Evolutionary conservation across 2,113 vertebrate genomes (phyloP), one percentile per base, ranked within the genome.

Genomic region (Muntiacus muntjak): DNA sequence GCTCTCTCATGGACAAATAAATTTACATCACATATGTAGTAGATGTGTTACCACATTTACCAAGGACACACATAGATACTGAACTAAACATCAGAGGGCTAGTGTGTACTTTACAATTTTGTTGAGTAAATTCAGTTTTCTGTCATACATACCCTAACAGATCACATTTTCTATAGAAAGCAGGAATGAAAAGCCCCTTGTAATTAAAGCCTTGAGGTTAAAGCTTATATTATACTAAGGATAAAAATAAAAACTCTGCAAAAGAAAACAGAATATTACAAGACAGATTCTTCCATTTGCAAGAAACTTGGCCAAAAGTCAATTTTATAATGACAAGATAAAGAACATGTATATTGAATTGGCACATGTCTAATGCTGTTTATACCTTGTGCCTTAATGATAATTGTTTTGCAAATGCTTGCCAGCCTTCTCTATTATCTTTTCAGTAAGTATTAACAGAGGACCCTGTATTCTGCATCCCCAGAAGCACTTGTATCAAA

Each of bases 361-460:
- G 30, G 12, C n/a, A 23, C 7, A 67, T 71, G 17, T 36, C 52
- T 74, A 87, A 87, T 91, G 36, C 52, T 71, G 64, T 87, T 78
- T 94, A 21, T 94, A 85, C 7, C 14, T 33, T 96, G 16, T 47
- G n/a, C 26, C 45, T 95, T 94, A 54, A 89, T 7, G 4, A 26
- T 67, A 89, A 79, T 86, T 89, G 58, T 86, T 89, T 97, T 89
- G 17, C 92, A 85, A 89, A 55, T 50, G 81, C 74, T 94, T 92
- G 45, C 45, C n/a, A 85, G 2, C 14, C 36, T 93, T 54, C 13
- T 76, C 23, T 74, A n/a, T 81, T 85, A 43, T 47, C 13, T 86
- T 83, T 95, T 64, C 36, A 95, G 12, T 92, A 93, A 82, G 26
- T 28, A 87, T 95, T 64, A 83, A 83, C 58, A 36, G 60, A 79